Evolutionary conservation across 53 echinoderm and acorn worm genomes (phyloP).

Genomic region (Glandiceps talaboti): DNA sequence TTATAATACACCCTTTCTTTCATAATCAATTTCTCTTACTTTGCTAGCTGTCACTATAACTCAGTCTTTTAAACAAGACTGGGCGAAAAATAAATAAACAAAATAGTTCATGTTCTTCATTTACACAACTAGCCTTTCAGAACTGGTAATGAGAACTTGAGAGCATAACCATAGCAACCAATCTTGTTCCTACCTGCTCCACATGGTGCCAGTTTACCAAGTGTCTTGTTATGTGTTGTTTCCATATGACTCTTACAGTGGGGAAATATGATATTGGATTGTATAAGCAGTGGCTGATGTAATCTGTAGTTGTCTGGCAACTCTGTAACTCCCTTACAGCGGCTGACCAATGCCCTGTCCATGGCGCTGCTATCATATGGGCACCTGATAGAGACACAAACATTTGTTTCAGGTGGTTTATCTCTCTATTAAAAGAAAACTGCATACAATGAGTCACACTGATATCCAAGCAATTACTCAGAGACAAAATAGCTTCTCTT

Average conservation of each 20-base stretch:
- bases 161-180: too few relatives aligned
- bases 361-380: constrained; percentile 47
- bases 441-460: too few relatives aligned
- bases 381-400: constrained; percentile 31
- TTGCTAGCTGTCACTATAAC: too few relatives aligned
- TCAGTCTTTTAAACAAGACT: too few relatives aligned
- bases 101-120: too few relatives aligned
- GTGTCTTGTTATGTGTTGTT: constrained; percentile 25
- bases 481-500: neutral
- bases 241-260: constrained; percentile 61
- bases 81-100: too few relatives aligned
- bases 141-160: too few relatives aligned
- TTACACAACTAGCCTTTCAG: too few relatives aligned
- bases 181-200: constrained; percentile 67
- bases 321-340: constrained; percentile 22
- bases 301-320: constrained; percentile 32
- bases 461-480: neutral
- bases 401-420: too few relatives aligned
- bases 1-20: too few relatives aligned
- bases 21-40: too few relatives aligned
- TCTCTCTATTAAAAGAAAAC: too few relatives aligned
- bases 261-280: constrained; percentile 27
- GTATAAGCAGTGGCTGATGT: constrained; percentile 22
- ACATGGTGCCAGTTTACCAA: constrained; percentile 66
- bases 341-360: constrained; percentile 36